These are phyloP conservation scores for Lepus townsendii DNA, from an alignment of 2,797 vertebrate genomes.

Conservation along the genomic window DNA sequence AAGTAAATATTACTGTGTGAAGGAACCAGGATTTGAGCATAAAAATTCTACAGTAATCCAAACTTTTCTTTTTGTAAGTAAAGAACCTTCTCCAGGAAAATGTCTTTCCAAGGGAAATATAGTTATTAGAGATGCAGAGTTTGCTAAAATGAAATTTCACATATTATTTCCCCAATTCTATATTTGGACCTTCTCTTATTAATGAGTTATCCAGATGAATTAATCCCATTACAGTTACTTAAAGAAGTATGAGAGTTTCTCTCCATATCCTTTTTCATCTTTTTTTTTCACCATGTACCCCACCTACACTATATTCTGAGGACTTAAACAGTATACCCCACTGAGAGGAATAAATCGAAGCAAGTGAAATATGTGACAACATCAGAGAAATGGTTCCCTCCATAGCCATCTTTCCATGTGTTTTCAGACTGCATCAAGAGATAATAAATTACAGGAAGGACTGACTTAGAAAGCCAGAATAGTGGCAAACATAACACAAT, in stretches of 20 bases:
- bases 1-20: not conserved
- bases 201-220: slow-evolving; percentile 40
- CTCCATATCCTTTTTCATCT: not conserved
- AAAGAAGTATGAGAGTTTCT: slow-evolving; percentile 22
- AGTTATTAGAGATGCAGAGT: not conserved
- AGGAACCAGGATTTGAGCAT: not conserved
- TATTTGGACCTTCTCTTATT: slow-evolving; percentile 6
- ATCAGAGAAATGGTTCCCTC: not conserved
- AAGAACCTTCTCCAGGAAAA: not conserved
- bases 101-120: slow-evolving; percentile 32
- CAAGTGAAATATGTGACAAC: not conserved
- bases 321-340: not conserved
- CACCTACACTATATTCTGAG: slow-evolving; percentile 10
- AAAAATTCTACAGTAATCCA: not conserved
- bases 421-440: slow-evolving; percentile 20
- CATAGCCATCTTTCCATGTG: not conserved
- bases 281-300: not conserved
- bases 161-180: not conserved
- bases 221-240: slow-evolving; percentile 16
- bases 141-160: slow-evolving; percentile 42
- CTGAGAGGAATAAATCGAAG: not conserved
- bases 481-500: not conserved
- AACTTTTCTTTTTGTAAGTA: not conserved
- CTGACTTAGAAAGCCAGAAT: not conserved
- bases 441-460: slow-evolving; percentile 15